Base-by-base conservation (phyloP, 2,113 vertebrate genomes). In the Meleagris gallopavo region DNA sequence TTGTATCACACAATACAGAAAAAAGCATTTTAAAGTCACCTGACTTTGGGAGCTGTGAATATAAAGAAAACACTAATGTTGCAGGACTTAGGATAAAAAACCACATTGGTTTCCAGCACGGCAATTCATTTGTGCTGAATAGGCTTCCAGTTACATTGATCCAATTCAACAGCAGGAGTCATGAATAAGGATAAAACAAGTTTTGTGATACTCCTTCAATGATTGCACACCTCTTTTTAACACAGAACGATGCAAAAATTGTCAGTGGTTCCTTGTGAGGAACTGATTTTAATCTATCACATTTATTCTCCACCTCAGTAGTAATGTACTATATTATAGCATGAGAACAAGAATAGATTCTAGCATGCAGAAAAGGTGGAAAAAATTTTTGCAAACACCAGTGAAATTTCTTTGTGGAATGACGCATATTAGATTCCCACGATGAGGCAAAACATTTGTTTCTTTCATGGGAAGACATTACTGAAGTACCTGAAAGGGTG, bases 341-440 rank as follows among this genome's bases (percentile, higher is more conserved):
- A 20, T 5, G 9, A 73, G 30, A 93, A 70, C 14, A 77, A 38
- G 65, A 81, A 8, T 14, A 90, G 71, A 89, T 58, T 11, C 21
- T 45, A 62, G 1, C 10, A 46, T 14, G 29, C 7, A 80, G 50
- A 62, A 79, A 52, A 81, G 7, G 55, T 1, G 2, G 25, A 19
- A 3, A 90, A 70, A 32, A 21, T 12, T 11, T n/a, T 2, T 4
- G 3, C 46, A 61, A 71, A 20, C 0, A 0, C 12, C 7, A 78
- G 10, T 27, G 61, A 77, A 79, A 87, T 43, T 69, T 41, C n/a
- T 41, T 6, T n/a, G 32, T 48, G 29, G 11, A 77, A 66, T 4
- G 4, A 61, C 13, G 30, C 27, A 45, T 5, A 13, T 69, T 40
- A n/a, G 25, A 38, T 12, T 50, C 19, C 6, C 6, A 13, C 10